phyloP scores from a whole-genome alignment of 2,797 vertebrate species.

The Psittacula echo region DNA sequence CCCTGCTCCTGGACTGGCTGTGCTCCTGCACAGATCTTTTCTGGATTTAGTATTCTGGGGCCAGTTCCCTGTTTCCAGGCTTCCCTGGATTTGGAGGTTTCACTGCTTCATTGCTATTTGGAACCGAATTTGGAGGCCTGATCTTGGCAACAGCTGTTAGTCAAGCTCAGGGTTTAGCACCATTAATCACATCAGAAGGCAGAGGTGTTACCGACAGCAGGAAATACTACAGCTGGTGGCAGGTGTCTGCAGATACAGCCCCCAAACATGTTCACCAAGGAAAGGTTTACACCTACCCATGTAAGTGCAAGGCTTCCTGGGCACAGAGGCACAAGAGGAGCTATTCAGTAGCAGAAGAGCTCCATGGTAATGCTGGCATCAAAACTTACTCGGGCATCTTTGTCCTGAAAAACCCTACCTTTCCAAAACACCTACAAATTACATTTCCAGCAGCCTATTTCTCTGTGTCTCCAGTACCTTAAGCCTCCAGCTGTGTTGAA shows the following conservation, averaged over 20 bases:
- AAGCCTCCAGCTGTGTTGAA: neutral
- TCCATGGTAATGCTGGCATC: rapidly evolving
- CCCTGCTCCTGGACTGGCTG: neutral
- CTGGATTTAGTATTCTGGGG: neutral
- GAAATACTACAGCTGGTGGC: neutral
- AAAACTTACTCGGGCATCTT: neutral
- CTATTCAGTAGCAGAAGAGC: neutral
- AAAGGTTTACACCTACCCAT: neutral
- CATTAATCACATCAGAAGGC: conserved; percentile 11
- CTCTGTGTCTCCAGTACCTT: rapidly evolving
- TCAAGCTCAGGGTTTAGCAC: neutral
- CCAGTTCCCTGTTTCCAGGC: neutral
- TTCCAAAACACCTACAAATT: neutral
- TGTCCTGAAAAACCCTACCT: rapidly evolving
- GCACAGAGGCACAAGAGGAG: rapidly evolving
- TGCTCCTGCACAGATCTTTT: rapidly evolving
- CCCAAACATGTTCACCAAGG: neutral
- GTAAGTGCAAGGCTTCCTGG: neutral
- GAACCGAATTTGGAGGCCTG: neutral
- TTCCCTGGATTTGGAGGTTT: neutral
- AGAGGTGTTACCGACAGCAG: neutral
- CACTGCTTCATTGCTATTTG: neutral
- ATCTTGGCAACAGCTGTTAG: neutral
- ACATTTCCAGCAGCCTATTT: neutral
- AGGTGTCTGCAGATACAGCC: neutral